Evolutionary conservation across 2,113 vertebrate species (phyloP).

Genomic region (Melanocharis versteri): DNA sequence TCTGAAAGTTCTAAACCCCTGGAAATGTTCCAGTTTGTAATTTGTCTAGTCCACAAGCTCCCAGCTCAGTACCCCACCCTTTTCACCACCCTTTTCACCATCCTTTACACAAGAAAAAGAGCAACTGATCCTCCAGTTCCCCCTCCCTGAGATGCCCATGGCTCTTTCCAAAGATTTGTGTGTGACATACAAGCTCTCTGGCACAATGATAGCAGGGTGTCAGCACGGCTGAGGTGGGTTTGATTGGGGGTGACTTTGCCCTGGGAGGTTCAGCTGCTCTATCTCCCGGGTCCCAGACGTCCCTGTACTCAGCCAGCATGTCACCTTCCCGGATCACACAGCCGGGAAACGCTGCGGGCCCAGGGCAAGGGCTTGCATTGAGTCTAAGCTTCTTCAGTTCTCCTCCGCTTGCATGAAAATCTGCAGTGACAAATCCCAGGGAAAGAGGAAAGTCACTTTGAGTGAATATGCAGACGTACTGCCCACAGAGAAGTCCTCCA

Average conservation of each 20-base stretch:
- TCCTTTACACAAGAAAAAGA: not conserved
- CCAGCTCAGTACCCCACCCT: not conserved
- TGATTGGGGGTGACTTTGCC: constrained; percentile 38
- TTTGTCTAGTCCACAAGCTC: not conserved
- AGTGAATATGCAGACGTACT: not conserved
- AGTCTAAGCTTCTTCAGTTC: not conserved
- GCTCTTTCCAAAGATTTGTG: not conserved
- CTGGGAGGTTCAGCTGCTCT: not conserved
- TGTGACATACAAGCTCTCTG: not conserved
- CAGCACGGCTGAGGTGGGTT: not conserved
- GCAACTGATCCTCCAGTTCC: not conserved
- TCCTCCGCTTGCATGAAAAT: not conserved
- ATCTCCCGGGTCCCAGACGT: not conserved
- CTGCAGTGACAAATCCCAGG: not conserved
- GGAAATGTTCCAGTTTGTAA: not conserved
- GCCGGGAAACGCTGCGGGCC: fast-evolving
- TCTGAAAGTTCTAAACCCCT: not conserved
- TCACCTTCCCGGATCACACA: not conserved
- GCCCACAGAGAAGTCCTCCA: not conserved
- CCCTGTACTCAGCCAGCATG: not conserved
- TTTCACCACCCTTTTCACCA: not conserved
- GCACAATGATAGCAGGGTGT: not conserved
- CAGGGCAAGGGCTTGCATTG: not conserved
- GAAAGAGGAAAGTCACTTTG: not conserved
- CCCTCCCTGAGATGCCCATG: not conserved